These are phyloP conservation scores for Cosmia trapezina DNA, from an alignment of 2,888 invertebrate species.

Conservation along the genomic window DNA sequence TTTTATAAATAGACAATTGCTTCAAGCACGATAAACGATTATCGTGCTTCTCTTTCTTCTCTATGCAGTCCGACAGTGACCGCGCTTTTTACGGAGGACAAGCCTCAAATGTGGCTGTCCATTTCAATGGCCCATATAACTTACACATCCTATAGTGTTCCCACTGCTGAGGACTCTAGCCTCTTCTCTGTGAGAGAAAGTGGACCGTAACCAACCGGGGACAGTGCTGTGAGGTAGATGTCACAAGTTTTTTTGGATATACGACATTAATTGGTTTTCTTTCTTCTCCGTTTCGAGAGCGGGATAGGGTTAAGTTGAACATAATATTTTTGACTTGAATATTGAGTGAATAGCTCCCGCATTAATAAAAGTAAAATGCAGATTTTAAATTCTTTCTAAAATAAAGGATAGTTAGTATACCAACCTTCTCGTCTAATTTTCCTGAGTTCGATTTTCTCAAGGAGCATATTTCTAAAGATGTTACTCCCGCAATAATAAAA, in stretches of 20 bases:
- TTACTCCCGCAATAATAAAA: too few species aligned
- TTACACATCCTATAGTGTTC: neutral
- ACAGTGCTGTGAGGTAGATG: neutral
- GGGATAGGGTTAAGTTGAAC: neutral
- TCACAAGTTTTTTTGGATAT: neutral
- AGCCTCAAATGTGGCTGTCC: neutral
- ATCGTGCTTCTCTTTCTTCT: too few species aligned
- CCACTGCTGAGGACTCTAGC: neutral
- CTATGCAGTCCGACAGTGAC: too few species aligned
- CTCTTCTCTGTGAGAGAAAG: neutral
- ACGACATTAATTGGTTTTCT: neutral
- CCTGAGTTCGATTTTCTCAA: constrained; percentile 94
- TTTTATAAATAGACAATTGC: too few species aligned
- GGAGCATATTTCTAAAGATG: too few species aligned
- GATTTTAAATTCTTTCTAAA: too few species aligned
- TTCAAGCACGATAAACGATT: too few species aligned
- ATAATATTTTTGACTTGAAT: neutral
- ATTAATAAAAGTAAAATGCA: too few species aligned
- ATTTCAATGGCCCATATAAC: neutral
- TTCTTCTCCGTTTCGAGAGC: neutral
- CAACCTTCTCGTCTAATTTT: constrained; percentile 92
- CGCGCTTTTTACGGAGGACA: too few species aligned
- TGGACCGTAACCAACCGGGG: neutral
- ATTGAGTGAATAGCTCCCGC: neutral
- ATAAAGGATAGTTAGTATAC: neutral